Percentiles rank a stretch among this genome's conserved stretches.
phyloP scores from a whole-genome alignment of 2,888 invertebrate genomes.

The Callinectes sapidus region DNA sequence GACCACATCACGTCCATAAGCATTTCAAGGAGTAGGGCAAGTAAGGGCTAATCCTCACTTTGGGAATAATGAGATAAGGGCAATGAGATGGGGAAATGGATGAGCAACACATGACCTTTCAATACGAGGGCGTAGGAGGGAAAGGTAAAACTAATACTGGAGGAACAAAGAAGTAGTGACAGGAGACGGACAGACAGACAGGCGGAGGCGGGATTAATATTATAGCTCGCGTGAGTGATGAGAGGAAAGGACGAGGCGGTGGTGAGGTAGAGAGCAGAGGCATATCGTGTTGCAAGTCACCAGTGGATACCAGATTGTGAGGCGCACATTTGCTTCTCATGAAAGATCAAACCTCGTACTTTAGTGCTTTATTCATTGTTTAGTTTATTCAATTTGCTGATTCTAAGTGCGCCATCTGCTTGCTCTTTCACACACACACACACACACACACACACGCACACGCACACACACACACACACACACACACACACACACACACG shows the following conservation, averaged over 20 bases:
- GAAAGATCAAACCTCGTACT: too few relatives aligned
- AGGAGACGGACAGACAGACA: constrained; percentile 4
- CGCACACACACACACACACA: constrained; percentile 28
- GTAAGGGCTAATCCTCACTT: too few relatives aligned
- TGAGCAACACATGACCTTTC: neutral
- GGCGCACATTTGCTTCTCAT: neutral
- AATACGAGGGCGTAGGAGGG: neutral
- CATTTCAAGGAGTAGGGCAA: too few relatives aligned
- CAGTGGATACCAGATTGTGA: neutral
- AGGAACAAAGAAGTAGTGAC: neutral
- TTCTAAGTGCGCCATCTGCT: neutral
- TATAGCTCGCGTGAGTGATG: neutral
- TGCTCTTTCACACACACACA: neutral
- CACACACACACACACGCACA: too few relatives aligned
- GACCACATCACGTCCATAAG: too few relatives aligned
- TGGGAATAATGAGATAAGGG: neutral
- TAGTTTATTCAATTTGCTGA: neutral
- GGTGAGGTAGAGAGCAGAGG: neutral
- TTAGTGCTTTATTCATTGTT: too few relatives aligned
- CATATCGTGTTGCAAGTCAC: neutral
- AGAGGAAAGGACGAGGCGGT: neutral
- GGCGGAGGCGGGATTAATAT: neutral
- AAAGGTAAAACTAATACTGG: neutral
- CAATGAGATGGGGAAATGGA: neutral
- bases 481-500: constrained; percentile 2